Base-by-base conservation (phyloP, 2,797 vertebrate genomes). In the Acipenser oxyrinchus region DNA sequence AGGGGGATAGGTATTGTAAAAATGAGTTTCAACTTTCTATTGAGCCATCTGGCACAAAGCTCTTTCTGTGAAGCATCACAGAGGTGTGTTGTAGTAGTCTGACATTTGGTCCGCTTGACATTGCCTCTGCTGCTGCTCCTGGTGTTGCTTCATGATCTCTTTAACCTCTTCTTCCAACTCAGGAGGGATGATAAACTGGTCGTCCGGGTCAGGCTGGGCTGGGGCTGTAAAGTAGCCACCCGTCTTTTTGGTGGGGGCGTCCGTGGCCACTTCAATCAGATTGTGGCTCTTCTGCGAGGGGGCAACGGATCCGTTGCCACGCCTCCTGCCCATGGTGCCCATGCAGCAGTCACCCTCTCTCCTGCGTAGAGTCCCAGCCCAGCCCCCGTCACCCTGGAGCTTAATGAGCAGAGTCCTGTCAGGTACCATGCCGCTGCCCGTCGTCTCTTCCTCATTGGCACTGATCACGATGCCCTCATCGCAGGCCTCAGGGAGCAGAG, bases 141-240 rank as follows among this genome's bases (percentile, higher is more conserved):
- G 94, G 82, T 97, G 95, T 74, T 97, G 95, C 69, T 96, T 98
- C 94, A 99, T 98, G 66, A 99, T 95, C 79, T 99, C 96, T 75
- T 94, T 97, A 63, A 99, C 97, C 71, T 99, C 97, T 76, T 98
- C 97, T 74, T 98, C 97, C 55, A 99, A 91, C 82, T 99, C 97
- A 0, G 97, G 97, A 0, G 97, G 97, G 70, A 99, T 93, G 80
- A 99, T 98, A 73, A 98, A 96, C 87, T 98, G 95, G 73, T 99
- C 97, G 0, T 99, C 96, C 0, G 96, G 97, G 75, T 99, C 97
- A 0, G 94, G 95, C 71, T 98, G 95, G 0, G 97, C 93, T 0
- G 97, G 96, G 18, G 97, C 97, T 0, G 95, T 93, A 60, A 99
- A 98, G 79, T 98, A 99, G 8, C 95, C 97, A 0, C 96, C 95